Evolutionary conservation across 2,113 vertebrate species (phyloP), one percentile per base, ranked within the genome.

Genomic region (Fregata magnificens): DNA sequence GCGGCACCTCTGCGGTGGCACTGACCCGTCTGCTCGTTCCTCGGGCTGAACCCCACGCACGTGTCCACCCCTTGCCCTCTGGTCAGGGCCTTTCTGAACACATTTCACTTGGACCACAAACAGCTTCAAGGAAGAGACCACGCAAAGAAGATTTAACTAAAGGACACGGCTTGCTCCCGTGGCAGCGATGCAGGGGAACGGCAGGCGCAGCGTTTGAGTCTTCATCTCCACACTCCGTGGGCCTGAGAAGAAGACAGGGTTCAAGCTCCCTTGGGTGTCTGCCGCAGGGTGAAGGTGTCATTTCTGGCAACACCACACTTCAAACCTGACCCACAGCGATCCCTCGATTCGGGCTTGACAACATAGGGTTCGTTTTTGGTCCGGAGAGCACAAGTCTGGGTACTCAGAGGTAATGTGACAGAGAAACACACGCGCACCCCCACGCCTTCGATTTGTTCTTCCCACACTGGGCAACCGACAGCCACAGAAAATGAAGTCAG

Each of bases 201-300:
- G 52, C 74, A n/a, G 50, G 32, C 0, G 0, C 71, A 36, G 45
- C 2, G 0, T 4, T 13, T 0, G 8, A 56, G 47, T 11, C n/a
- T 24, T n/a, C 19, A 11, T 11, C 21, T 19, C 42, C 74, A 25
- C 10, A 6, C 22, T 29, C 38, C 71, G 10, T 0, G 4, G 44
- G 47, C 34, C 69, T 5, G 13, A 49, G 45, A 16, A 72, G 78
- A 62, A 5, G 6, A 7, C 7, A 19, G 11, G 13, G 59, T 7
- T 28, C 55, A 20, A n/a, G 34, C 36, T 56, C 59, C 34, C 49
- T 13, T 1, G 2, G 21, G 50, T 11, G 36, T 5, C 25, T 24
- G 15, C n/a, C 4, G 4, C 13, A 3, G 21, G 10, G 4, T 3
- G 9, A 24, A 16, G 20, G 22, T 26, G 50, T 66, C 5, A 0